Evolutionary conservation across 1,140 invertebrate genomes (phyloP), one percentile per base, ranked within the genome.

Genomic region (Nasonia vitripennis): DNA sequence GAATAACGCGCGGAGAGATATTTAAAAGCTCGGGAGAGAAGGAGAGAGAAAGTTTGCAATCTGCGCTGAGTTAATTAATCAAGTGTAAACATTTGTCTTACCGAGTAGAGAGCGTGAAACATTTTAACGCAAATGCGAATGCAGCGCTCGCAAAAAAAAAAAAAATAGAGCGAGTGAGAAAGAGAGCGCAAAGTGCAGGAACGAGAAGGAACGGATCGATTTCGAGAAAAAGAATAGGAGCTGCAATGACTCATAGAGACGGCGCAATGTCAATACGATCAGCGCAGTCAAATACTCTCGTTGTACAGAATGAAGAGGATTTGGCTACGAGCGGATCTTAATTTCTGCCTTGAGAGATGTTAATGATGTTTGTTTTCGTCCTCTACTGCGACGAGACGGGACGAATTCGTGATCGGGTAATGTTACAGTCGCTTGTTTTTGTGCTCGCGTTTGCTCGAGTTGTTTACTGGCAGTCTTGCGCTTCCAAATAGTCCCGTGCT

Each of bases 201-300:
- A 55, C 34, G 34, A 82, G 2, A 27, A 10, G 55, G 27, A 37
- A 2, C 31, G 48, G 9, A 51, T 9, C 27, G 17, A 27, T 55
- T 11, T 12, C 20, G 10, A 20, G 2, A 14, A 78, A 55, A 55
- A n/a, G 77, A 67, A 37, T 34, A 34, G 34, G 20, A 83, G 27
- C 7, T 77, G 41, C 4, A 78, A 70, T 78, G 41, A 45, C 23
- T 23, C 48, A 84, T 70, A 70, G 74, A 71, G 14, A 71, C 27
- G 27, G 27, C 27, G 68, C 23, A 73, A 79, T 79, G 77, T 84
- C 83, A 79, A 84, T 84, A 84, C 45, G 55, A 85, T 80, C 78
- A 85, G n/a, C 20, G 20, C 23, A 74, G 68, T 79, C 62, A 84
- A 84, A 79, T 73, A 79, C 77, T 84, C 41, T 48, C 5, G 41